Evolutionary conservation across 2,113 vertebrate species (phyloP).

Genomic region (Mesocricetus auratus): DNA sequence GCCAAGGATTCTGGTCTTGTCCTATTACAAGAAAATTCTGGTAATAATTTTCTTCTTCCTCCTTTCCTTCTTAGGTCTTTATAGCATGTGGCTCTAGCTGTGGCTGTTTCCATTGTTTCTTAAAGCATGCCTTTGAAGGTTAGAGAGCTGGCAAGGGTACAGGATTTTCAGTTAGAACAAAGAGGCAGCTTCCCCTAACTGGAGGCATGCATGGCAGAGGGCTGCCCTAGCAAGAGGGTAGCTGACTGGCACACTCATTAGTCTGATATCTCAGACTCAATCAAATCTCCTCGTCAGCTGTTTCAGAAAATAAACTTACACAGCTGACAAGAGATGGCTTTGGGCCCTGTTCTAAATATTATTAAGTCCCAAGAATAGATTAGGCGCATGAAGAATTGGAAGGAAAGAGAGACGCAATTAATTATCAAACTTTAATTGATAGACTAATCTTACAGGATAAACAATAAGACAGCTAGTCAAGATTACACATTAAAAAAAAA

Average conservation of each 20-base stretch:
- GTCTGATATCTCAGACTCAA: background rate
- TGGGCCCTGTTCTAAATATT: background rate
- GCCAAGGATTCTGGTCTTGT: background rate
- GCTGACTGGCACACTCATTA: background rate
- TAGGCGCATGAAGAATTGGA: slow-evolving; percentile 58
- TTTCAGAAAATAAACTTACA: background rate
- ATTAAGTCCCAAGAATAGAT: slow-evolving; percentile 26
- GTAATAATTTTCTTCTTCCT: background rate
- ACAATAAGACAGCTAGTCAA: slow-evolving; percentile 86
- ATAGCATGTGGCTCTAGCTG: background rate
- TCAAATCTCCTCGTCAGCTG: background rate
- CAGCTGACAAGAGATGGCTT: background rate
- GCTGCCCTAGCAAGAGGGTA: no score
- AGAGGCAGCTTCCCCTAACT: background rate
- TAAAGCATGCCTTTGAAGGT: background rate
- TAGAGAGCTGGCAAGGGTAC: background rate
- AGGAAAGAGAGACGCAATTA: slow-evolving; percentile 78
- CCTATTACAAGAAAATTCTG: background rate
- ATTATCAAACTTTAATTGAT: slow-evolving; percentile 90
- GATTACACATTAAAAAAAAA: slow-evolving; percentile 87
- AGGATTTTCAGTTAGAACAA: background rate
- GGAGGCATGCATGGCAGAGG: background rate
- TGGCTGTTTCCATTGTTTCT: background rate
- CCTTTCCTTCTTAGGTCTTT: background rate
- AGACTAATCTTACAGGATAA: slow-evolving; percentile 89